These are phyloP conservation scores for Rallus limicola DNA, from an alignment of 2,113 vertebrate genomes.

Conservation along the genomic window DNA sequence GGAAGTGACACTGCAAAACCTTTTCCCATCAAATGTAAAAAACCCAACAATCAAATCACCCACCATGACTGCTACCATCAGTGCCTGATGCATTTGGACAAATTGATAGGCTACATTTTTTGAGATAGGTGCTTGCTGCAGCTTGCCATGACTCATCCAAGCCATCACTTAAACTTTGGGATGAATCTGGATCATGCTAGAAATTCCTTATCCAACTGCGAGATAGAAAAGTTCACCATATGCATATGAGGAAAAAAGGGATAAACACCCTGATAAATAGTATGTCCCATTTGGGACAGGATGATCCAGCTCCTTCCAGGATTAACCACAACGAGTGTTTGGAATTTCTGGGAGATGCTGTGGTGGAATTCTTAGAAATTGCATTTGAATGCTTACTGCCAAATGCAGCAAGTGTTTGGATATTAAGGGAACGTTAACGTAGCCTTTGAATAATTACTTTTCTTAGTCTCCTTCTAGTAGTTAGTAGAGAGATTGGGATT, in stretches of 20 bases:
- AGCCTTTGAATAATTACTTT: neutral
- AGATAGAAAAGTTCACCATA: slow-evolving; percentile 97
- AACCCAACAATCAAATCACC: neutral
- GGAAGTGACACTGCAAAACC: neutral
- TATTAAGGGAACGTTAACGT: neutral
- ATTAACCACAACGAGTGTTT: too few relatives aligned
- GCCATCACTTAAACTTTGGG: slow-evolving; percentile 98
- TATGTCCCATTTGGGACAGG: too few relatives aligned
- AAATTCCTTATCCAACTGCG: slow-evolving; percentile 97
- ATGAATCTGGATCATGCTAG: slow-evolving; percentile 99
- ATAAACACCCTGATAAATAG: too few relatives aligned
- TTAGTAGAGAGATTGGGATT: neutral
- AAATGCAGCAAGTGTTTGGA: neutral
- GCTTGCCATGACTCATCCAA: slow-evolving; percentile 98
- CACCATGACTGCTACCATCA: too few relatives aligned
- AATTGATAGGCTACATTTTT: too few relatives aligned
- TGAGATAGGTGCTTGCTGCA: slow-evolving; percentile 25
- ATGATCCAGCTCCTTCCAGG: too few relatives aligned
- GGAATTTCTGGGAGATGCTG: too few relatives aligned
- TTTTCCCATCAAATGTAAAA: neutral
- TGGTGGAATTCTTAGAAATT: neutral
- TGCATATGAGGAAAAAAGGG: slow-evolving; percentile 99
- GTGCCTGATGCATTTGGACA: too few relatives aligned
- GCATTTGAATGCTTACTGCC: neutral
- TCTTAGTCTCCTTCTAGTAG: neutral